Evolutionary conservation across 1,140 invertebrate species (phyloP).

Genomic region (Drosophila triauraria): DNA sequence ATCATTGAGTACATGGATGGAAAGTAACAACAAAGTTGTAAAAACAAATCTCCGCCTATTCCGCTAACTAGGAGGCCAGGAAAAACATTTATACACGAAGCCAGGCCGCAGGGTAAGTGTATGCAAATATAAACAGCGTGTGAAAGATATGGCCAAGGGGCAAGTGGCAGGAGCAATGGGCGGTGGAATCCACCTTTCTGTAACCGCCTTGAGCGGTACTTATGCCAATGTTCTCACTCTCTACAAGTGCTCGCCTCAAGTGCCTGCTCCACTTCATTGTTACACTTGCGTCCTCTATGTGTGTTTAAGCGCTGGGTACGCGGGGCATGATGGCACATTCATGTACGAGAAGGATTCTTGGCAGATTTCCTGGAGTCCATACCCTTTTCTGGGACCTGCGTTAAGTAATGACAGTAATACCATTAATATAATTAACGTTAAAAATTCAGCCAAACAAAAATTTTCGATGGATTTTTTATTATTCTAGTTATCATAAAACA

Average conservation of each 20-base stretch:
- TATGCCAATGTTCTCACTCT: constrained; percentile 68
- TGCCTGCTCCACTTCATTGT: constrained; percentile 69
- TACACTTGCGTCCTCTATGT: constrained; percentile 53
- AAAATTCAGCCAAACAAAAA: too few species aligned
- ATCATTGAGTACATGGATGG: background rate
- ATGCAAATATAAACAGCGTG: constrained; percentile 81
- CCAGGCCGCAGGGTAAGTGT: constrained; percentile 74
- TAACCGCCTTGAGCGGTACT: constrained; percentile 67
- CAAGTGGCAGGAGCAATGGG: background rate
- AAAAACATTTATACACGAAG: constrained; percentile 60
- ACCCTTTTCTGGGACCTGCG: too few species aligned
- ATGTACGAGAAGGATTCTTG: background rate
- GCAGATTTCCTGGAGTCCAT: background rate
- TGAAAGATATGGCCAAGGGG: constrained; percentile 53
- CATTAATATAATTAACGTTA: too few species aligned
- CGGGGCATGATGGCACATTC: constrained; percentile 15
- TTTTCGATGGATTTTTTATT: background rate
- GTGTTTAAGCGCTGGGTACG: constrained; percentile 20
- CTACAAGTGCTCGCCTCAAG: constrained; percentile 52
- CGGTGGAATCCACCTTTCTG: constrained; percentile 30
- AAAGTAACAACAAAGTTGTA: constrained; percentile 65
- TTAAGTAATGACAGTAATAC: too few species aligned
- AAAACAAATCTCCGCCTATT: constrained; percentile 68
- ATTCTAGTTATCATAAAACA: background rate
- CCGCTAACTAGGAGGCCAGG: constrained; percentile 35